Evolutionary conservation across 2,113 vertebrate species (phyloP), one percentile per base, ranked within the genome.

Genomic region (Malurus elegans): DNA sequence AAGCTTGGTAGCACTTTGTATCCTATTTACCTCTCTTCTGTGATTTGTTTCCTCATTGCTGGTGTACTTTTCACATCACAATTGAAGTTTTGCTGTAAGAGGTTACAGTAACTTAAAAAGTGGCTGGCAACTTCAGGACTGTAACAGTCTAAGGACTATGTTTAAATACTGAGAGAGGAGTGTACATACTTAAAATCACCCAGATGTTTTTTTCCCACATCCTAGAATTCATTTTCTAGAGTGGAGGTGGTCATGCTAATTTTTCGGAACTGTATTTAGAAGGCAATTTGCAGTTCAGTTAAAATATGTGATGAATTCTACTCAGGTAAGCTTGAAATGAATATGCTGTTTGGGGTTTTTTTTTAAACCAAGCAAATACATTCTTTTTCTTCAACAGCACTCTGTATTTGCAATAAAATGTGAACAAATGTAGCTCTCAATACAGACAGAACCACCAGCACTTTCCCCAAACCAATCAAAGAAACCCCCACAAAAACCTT

Each of bases 261-360:
- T 84, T 57, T 57, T 78, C 4, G 56, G 48, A 74, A 14, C 9
- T 42, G 31, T 21, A 11, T 8, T 28, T 65, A 34, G 25, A 57
- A 86, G 5, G 17, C 31, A 74, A 29, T 6, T 56, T 5, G 2
- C 21, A 50, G 21, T 38, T 45, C 38, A 47, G 17, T 40, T 61
- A 40, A 67, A 91, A 61, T 36, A 4, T 18, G 10, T 11, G 2
- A 38, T 80, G 12, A 47, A 24, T 4, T 62, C 6, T 81, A 74
- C 19, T 12, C 12, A 44, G 3, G 29, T 58, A 19, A 61, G 18
- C 21, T 62, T 74, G 29, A 69, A 73, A 31, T 44, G 31, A 32
- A 71, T 34, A 32, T 42, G 12, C 8, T 36, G 18, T 0, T 58
- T 47, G 0, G 3, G 4, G 1, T 2, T 2, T n/a, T n/a, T 72